Percentiles rank a stretch among this genome's conserved stretches.
phyloP scores from a whole-genome alignment of 64 coral and sea anemone species.

The Porites australiensis region DNA sequence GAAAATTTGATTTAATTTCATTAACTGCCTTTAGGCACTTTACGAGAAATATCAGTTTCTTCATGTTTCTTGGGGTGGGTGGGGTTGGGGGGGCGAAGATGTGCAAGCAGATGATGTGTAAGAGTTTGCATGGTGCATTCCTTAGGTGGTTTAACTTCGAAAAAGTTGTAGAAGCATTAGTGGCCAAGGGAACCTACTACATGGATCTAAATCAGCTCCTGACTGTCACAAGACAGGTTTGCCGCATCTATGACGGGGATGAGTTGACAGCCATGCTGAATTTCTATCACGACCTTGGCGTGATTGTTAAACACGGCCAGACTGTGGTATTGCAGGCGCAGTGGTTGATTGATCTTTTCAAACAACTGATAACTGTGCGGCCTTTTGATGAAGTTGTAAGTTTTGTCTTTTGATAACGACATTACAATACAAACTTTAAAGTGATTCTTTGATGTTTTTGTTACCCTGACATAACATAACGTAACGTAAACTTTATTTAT shows the following conservation, averaged over 20 bases:
- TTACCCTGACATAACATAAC: too few relatives aligned
- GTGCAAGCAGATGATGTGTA: too few relatives aligned
- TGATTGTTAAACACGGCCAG: constrained; percentile 46
- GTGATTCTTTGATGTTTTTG: too few relatives aligned
- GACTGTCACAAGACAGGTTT: constrained; percentile 6
- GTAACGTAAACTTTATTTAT: too few relatives aligned
- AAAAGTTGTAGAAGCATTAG: constrained; percentile 44
- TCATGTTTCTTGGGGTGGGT: too few relatives aligned
- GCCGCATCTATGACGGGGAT: constrained; percentile 44
- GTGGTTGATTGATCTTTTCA: constrained; percentile 71
- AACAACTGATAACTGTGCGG: constrained; percentile 59
- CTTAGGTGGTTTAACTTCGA: constrained; percentile 69
- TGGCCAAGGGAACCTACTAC: constrained; percentile 21
- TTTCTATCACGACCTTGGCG: constrained; percentile 72
- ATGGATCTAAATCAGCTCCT: constrained; percentile 19
- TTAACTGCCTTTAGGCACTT: too few relatives aligned
- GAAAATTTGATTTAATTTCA: too few relatives aligned
- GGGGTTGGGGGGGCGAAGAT: too few relatives aligned
- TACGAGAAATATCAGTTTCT: too few relatives aligned
- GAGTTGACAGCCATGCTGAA: constrained; percentile 62
- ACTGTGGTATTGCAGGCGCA: constrained; percentile 66
- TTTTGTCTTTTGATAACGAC: neutral
- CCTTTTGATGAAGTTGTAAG: constrained; percentile 51
- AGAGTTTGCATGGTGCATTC: neutral
- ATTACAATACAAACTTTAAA: neutral